phyloP scores from a whole-genome alignment of 2,888 invertebrate species.

The Spatulosminthurus flaviceps region DNA sequence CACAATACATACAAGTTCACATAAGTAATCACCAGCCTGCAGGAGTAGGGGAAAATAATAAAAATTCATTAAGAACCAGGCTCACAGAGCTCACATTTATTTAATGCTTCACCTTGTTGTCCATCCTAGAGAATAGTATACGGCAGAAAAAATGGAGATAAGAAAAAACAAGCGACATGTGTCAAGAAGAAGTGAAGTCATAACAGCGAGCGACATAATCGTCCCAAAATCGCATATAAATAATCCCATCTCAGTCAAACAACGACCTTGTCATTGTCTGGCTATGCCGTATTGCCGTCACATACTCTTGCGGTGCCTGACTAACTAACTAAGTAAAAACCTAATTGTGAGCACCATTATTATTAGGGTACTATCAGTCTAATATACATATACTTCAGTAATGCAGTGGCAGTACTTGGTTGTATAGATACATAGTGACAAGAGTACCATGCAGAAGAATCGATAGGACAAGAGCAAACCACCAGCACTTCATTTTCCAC shows the following conservation, averaged over 20 bases:
- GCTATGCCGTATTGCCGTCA: not conserved
- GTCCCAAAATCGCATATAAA: not conserved
- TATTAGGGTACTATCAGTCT: too few relatives aligned
- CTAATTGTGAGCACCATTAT: too few relatives aligned
- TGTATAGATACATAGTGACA: too few relatives aligned
- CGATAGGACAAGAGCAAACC: too few relatives aligned
- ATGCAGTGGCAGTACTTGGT: too few relatives aligned
- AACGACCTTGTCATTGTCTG: not conserved
- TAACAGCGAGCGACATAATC: slow-evolving; percentile 9
- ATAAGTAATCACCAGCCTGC: too few relatives aligned
- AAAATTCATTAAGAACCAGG: not conserved
- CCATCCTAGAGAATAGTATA: not conserved
- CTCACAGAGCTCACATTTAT: not conserved
- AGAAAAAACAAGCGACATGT: not conserved
- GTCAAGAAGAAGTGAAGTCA: slow-evolving; percentile 18
- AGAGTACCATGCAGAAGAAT: too few relatives aligned
- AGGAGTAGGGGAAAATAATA: too few relatives aligned
- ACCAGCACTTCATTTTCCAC: too few relatives aligned
- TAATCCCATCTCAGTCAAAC: not conserved
- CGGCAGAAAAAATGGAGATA: not conserved
- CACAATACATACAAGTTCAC: too few relatives aligned
- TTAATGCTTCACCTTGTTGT: not conserved
- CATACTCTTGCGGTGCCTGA: not conserved
- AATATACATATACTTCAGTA: too few relatives aligned
- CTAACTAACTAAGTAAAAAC: not conserved